Evolutionary conservation across 2,888 invertebrate species (phyloP).

Genomic region (Dermolepida albohirtum): DNA sequence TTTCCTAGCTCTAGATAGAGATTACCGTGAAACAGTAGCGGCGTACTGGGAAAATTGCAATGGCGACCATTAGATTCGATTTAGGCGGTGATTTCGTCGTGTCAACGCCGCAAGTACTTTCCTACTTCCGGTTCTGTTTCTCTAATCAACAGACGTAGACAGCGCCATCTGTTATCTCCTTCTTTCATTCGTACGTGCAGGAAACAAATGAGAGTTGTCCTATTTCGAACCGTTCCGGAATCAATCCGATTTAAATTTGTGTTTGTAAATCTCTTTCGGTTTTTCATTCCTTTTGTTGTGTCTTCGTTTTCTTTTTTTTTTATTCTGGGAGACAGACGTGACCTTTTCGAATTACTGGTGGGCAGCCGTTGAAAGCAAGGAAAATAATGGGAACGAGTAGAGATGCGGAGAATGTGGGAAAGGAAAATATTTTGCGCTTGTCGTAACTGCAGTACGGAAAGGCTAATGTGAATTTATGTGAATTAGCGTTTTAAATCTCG

Average conservation of each 20-base stretch:
- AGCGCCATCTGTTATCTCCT: conserved; percentile 10
- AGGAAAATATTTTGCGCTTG: too few species aligned
- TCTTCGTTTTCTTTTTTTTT: too few species aligned
- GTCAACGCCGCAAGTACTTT: conserved; percentile 8
- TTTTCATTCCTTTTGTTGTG: too few species aligned
- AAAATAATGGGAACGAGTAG: too few species aligned
- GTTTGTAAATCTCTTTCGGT: neutral
- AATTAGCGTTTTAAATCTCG: too few species aligned
- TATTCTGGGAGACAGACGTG: too few species aligned
- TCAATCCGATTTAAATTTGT: conserved; percentile 5
- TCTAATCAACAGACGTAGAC: conserved; percentile 1
- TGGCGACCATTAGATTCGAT: conserved; percentile 11
- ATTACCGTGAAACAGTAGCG: neutral
- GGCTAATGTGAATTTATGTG: too few species aligned
- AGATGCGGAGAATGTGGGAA: too few species aligned
- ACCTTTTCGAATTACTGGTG: too few species aligned
- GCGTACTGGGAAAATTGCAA: conserved; percentile 6
- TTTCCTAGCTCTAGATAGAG: neutral
- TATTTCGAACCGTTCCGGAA: conserved; percentile 7
- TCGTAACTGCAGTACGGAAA: too few species aligned
- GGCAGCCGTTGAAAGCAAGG: too few species aligned
- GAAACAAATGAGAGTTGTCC: conserved; percentile 12
- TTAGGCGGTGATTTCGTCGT: conserved; percentile 11
- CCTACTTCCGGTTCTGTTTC: too few species aligned
- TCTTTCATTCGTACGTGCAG: neutral